Percentiles rank a stretch among this genome's conserved stretches.
These are phyloP conservation scores for Dorcus hopei DNA, from an alignment of 2,888 invertebrate species.

Conservation along the genomic window DNA sequence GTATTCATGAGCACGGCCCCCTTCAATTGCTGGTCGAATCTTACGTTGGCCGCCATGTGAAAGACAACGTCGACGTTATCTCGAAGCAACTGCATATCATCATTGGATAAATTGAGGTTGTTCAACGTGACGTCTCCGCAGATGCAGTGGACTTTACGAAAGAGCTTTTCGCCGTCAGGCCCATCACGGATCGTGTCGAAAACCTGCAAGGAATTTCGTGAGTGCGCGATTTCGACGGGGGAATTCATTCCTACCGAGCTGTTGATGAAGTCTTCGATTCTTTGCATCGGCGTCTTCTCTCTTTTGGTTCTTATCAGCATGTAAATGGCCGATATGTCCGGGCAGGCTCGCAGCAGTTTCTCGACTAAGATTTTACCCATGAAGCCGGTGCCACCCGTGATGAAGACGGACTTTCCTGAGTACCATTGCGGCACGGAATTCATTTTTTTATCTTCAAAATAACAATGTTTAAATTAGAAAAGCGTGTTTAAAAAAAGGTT, in stretches of 20 bases:
- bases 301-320: conserved; percentile 57
- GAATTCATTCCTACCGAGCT: conserved; percentile 53
- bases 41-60: conserved; percentile 72
- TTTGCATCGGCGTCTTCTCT: conserved; percentile 62
- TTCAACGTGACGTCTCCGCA: conserved; percentile 52
- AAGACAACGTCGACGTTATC: conserved; percentile 62
- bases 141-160: conserved; percentile 56
- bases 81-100: conserved; percentile 50
- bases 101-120: conserved; percentile 48
- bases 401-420: conserved; percentile 51
- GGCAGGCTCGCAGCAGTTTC: conserved; percentile 58
- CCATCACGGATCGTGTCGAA: conserved; percentile 39
- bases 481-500: no score
- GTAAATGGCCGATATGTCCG: conserved; percentile 47
- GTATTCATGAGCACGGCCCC: conserved; percentile 64
- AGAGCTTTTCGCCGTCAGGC: conserved; percentile 31
- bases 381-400: conserved; percentile 57
- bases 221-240: neutral
- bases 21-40: conserved; percentile 65
- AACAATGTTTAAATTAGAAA: no score
- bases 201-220: conserved; percentile 30
- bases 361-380: conserved; percentile 58
- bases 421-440: conserved; percentile 50
- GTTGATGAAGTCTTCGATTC: conserved; percentile 65
- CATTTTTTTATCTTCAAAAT: no score